These are phyloP conservation scores for Tragulus kanchil DNA, from an alignment of 2,113 vertebrate genomes.

Conservation along the genomic window DNA sequence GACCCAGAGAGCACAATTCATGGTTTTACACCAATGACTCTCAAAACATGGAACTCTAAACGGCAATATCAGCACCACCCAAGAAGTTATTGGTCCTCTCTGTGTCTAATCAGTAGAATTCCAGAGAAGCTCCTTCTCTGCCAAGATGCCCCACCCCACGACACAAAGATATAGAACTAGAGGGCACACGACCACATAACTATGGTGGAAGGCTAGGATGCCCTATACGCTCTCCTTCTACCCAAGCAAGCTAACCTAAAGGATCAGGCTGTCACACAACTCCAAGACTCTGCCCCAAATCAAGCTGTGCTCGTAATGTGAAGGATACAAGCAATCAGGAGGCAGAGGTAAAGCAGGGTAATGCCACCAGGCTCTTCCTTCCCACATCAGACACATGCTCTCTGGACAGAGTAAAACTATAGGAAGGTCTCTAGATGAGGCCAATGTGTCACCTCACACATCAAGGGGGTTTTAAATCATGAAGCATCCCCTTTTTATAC, in stretches of 20 bases:
- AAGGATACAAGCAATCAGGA: background rate
- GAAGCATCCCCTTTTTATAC: background rate
- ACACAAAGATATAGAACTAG: background rate
- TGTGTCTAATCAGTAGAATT: background rate
- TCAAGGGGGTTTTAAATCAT: background rate
- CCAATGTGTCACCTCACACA: background rate
- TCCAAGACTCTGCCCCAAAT: background rate
- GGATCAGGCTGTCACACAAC: background rate
- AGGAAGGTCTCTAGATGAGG: background rate
- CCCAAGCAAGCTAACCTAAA: background rate
- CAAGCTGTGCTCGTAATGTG: background rate
- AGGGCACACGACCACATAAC: background rate
- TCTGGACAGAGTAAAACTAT: background rate
- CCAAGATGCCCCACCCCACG: background rate
- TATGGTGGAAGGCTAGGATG: background rate
- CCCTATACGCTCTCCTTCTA: background rate
- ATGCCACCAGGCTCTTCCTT: too few relatives aligned
- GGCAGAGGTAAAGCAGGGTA: background rate
- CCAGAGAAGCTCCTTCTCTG: background rate
- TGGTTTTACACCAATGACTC: background rate
- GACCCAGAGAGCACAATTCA: background rate
- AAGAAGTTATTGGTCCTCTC: background rate
- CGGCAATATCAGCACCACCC: background rate
- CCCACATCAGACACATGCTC: background rate
- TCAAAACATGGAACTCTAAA: background rate